Evolutionary conservation across 1,140 invertebrate species (phyloP).

Genomic region (Saccostrea cuccullata): DNA sequence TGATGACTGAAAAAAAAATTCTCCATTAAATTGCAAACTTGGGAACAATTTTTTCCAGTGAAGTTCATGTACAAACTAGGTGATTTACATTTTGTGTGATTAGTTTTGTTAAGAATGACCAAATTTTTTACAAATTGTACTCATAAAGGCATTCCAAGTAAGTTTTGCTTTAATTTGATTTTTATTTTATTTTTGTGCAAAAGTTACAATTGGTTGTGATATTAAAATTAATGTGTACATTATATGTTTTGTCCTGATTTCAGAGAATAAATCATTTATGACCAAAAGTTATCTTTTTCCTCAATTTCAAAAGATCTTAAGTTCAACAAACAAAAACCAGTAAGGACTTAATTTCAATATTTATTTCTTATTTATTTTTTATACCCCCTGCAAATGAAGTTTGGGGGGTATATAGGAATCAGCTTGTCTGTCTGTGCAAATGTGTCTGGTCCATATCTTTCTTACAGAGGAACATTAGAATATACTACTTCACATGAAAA

Average conservation of each 20-base stretch:
- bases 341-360: no score
- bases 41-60: neutral
- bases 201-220: slow-evolving; percentile 22
- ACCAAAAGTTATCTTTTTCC: neutral
- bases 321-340: neutral
- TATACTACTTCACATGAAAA: no score
- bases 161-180: neutral
- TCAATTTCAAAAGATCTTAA: neutral
- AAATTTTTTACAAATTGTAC: neutral
- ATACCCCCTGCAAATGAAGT: no score
- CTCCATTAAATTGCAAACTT: neutral
- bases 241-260: neutral
- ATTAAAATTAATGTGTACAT: neutral
- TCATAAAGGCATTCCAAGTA: neutral
- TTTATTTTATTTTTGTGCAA: neutral
- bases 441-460: no score
- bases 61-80: neutral
- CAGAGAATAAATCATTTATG: neutral
- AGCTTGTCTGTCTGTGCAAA: no score
- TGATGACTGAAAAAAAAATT: neutral
- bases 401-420: no score
- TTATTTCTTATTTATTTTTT: no score
- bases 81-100: neutral
- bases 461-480: no score
- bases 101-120: neutral